A percentile compares a stretch with the other conserved stretches of the same genome.
Conservation (phyloP, 2,888 invertebrate genomes). For the Phaedon cochleariae region DNA sequence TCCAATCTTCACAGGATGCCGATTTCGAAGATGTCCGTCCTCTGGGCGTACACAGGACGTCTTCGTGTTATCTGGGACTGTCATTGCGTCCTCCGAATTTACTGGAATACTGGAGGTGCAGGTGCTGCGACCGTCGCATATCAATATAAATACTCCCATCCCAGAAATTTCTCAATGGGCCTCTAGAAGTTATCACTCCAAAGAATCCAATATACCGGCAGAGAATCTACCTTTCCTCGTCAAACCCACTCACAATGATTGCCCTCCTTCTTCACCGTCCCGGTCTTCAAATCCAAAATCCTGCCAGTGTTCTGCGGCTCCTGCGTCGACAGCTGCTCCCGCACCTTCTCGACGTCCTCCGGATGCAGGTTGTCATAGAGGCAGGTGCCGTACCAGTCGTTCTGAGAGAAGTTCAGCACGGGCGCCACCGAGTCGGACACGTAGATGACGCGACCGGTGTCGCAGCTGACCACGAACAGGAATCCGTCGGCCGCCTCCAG, state of each 20-base stretch:
- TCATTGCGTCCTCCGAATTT: too few relatives aligned
- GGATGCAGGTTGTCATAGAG: conserved; percentile 97
- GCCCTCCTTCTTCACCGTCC: conserved; percentile 98
- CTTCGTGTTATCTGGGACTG: too few relatives aligned
- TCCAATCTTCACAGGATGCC: too few relatives aligned
- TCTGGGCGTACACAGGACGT: too few relatives aligned
- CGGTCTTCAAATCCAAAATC: conserved; percentile 96
- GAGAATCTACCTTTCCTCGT: too few relatives aligned
- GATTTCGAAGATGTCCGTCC: too few relatives aligned
- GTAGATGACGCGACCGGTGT: conserved; percentile 96
- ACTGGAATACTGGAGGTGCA: too few relatives aligned
- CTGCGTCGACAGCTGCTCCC: conserved; percentile 96
- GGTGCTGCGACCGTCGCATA: too few relatives aligned
- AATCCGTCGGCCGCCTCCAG: conserved; percentile 99
- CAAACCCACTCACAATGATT: conserved; percentile 95
- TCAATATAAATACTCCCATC: too few relatives aligned
- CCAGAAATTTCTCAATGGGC: too few relatives aligned
- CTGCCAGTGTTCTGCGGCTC: conserved; percentile 96
- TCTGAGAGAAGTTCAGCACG: conserved; percentile 95
- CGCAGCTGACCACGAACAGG: conserved; percentile 95
- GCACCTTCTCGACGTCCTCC: conserved; percentile 95
- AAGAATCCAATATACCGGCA: too few relatives aligned
- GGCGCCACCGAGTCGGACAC: conserved; percentile 98
- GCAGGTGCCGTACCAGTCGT: conserved; percentile 97
- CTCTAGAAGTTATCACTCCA: too few relatives aligned